Percentiles rank a stretch among this genome's conserved stretches.
Evolutionary conservation across 1,140 invertebrate species (phyloP).

Genomic region (Neodiprion fabricii): DNA sequence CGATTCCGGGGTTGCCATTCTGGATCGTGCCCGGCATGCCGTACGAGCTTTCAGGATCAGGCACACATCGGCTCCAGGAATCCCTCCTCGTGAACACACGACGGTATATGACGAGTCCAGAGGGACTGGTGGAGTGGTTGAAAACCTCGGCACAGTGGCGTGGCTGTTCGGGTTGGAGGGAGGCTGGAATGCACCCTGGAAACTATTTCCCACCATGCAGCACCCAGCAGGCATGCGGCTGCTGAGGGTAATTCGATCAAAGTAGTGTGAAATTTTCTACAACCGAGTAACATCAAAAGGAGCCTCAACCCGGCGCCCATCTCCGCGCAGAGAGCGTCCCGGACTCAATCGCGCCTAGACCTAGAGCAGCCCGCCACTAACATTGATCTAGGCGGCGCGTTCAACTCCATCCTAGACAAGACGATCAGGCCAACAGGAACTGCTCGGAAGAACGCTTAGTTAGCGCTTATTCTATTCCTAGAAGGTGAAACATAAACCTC

Average conservation of each 20-base stretch:
- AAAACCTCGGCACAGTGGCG: constrained; percentile 18
- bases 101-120: too few relatives aligned
- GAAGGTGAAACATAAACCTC: too few relatives aligned
- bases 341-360: constrained; percentile 2
- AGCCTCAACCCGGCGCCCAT: constrained; percentile 52
- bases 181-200: too few relatives aligned
- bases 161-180: constrained; percentile 21
- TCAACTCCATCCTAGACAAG: not conserved
- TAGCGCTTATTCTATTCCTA: not conserved
- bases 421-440: not conserved
- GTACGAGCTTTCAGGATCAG: constrained; percentile 50
- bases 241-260: constrained; percentile 18
- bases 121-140: not conserved
- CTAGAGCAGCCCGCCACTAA: not conserved
- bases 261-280: constrained; percentile 39
- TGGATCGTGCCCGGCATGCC: constrained; percentile 51
- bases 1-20: constrained; percentile 29
- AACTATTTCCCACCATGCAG: not conserved
- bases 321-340: constrained; percentile 32
- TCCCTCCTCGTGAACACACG: not conserved
- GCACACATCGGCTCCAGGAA: constrained; percentile 38
- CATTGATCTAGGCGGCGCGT: constrained; percentile 20
- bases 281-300: constrained; percentile 60
- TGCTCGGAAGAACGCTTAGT: not conserved
- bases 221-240: constrained; percentile 1